A percentile compares a stretch with the other conserved stretches of the same genome.
Evolutionary conservation across 2,797 vertebrate genomes (phyloP).

Genomic region (Anguilla obscura): DNA sequence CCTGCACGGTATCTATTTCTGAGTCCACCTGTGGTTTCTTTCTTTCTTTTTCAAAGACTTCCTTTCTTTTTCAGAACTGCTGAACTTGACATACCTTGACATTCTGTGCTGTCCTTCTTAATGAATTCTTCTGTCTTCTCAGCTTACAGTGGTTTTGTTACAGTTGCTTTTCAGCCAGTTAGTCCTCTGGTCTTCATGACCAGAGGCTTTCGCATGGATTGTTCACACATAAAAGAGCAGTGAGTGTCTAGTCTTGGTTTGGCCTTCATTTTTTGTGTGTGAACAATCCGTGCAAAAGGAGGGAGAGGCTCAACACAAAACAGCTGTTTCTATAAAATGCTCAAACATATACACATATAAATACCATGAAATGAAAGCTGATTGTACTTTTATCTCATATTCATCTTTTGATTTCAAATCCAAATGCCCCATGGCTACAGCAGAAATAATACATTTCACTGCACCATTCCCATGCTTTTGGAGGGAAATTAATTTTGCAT

Average conservation of each 20-base stretch:
- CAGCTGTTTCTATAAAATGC: not conserved
- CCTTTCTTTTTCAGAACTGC: not conserved
- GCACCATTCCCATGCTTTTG: too few relatives aligned
- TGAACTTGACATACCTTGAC: not conserved
- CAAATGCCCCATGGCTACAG: too few relatives aligned
- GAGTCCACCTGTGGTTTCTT: not conserved
- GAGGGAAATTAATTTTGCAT: too few relatives aligned
- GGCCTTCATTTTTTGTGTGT: not conserved
- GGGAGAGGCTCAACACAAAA: not conserved
- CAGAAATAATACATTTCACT: too few relatives aligned
- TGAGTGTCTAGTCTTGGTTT: not conserved
- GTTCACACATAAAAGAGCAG: not conserved
- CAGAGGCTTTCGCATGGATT: too few relatives aligned
- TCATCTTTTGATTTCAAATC: too few relatives aligned
- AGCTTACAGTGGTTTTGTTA: too few relatives aligned
- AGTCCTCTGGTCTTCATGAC: not conserved
- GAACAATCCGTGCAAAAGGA: not conserved
- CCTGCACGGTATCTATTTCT: too few relatives aligned
- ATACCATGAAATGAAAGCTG: not conserved
- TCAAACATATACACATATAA: not conserved
- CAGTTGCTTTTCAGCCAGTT: not conserved
- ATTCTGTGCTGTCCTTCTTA: not conserved
- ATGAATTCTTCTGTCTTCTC: not conserved
- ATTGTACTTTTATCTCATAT: not conserved
- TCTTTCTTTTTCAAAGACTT: not conserved